A percentile compares a stretch with the other conserved stretches of the same genome.
phyloP scores from a whole-genome alignment of 2,797 vertebrate species.

The Crenuchus spilurus region DNA sequence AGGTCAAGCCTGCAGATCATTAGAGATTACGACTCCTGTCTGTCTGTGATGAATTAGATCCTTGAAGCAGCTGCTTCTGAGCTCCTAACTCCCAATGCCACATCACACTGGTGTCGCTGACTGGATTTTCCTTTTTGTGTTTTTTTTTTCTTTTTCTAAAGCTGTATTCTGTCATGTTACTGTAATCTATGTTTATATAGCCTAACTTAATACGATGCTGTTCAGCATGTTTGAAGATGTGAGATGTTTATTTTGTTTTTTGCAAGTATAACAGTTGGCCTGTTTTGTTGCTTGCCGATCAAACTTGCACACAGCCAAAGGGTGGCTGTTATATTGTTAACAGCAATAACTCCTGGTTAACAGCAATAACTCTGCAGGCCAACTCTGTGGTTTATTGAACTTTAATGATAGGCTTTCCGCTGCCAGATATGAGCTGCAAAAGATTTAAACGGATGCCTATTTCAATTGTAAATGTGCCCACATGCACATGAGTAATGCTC shows the following conservation, averaged over 20 bases:
- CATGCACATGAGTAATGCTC: conserved; percentile 24
- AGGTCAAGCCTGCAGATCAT: conserved; percentile 38
- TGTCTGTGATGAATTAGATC: conserved; percentile 28
- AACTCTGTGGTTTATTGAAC: conserved; percentile 29
- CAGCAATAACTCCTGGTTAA: conserved; percentile 22
- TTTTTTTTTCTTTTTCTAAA: conserved; percentile 7
- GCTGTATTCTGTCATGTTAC: conserved; percentile 8
- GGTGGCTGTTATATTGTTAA: not conserved
- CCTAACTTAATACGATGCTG: conserved; percentile 27
- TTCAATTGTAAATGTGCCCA: conserved; percentile 16
- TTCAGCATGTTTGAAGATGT: conserved; percentile 13
- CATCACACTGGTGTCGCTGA: conserved; percentile 5
- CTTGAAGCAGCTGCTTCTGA: conserved; percentile 9
- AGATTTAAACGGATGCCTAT: conserved; percentile 11
- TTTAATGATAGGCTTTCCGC: not conserved
- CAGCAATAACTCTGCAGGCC: conserved; percentile 27
- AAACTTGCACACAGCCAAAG: not conserved
- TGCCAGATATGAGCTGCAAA: not conserved
- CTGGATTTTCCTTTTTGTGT: conserved; percentile 19
- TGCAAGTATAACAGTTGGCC: not conserved
- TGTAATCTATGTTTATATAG: conserved; percentile 19
- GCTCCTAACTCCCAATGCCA: conserved; percentile 15
- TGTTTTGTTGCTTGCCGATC: not conserved
- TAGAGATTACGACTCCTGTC: conserved; percentile 18
- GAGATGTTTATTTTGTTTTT: conserved; percentile 35